Conservation (phyloP, 1,140 invertebrate species). For the Coboldia fuscipes region DNA sequence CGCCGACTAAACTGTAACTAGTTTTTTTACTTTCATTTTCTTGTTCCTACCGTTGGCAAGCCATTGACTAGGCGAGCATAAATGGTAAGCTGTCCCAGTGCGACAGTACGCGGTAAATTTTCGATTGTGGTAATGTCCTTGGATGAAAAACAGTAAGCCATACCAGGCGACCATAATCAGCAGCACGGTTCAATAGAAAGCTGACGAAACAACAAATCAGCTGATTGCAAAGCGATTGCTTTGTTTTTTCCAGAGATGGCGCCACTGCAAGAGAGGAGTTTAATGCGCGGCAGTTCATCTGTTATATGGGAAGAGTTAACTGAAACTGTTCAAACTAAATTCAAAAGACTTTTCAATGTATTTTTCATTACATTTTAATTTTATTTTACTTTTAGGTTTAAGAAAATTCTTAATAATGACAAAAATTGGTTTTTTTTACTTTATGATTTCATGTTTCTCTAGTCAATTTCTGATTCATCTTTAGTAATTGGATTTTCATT, state of each 20-base stretch:
- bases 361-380: background rate
- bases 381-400: background rate
- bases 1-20: background rate
- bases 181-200: background rate
- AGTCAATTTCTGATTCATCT: background rate
- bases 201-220: background rate
- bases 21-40: slow-evolving; percentile 19
- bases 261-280: background rate
- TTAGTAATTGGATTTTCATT: background rate
- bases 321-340: background rate
- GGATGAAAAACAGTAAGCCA: slow-evolving; percentile 18
- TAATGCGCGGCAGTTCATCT: background rate
- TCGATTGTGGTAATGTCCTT: slow-evolving; percentile 16
- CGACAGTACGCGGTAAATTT: background rate
- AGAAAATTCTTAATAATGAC: background rate
- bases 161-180: slow-evolving; percentile 11
- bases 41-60: slow-evolving; percentile 21
- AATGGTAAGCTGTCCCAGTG: background rate
- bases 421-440: background rate
- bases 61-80: slow-evolving; percentile 18
- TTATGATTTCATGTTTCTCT: background rate
- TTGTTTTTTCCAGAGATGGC: background rate
- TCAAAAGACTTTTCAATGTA: background rate
- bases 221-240: background rate
- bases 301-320: too few species aligned